Evolutionary conservation across 2,113 vertebrate genomes (phyloP), one percentile per base, ranked within the genome.

Genomic region (Cervus canadensis): DNA sequence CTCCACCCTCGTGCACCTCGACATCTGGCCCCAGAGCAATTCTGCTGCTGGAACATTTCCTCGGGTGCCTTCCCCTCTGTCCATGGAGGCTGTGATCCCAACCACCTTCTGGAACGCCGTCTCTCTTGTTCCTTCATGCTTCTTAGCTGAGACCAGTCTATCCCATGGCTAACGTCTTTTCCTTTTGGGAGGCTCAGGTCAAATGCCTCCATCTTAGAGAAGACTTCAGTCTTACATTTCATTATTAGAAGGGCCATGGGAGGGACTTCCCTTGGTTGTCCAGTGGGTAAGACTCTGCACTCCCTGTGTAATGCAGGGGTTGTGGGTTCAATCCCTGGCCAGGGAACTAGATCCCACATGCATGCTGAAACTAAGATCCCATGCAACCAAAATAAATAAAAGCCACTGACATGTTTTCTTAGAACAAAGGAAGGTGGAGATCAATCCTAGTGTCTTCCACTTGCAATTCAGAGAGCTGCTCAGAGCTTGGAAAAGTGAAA

Each of bases 361-460:
- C 11, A 40, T 12, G 21, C 67, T 40, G 67, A 74, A 74, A 74
- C 11, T 74, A 25, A 74, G n/a, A 74, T 12, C 36, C 67, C 1
- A 0, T 0, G 0, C 36, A 40, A 74, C 36, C 36, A 74, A 74
- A 74, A 74, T 40, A 23, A 43, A 74, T 25, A 43, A 74, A 74
- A 74, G 71, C 71, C 36, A 25, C 21, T 25, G 36, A 43, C 5
- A 7, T 25, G 64, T 71, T 82, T 60, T 48, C n/a, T 83, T 62
- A 62, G 90, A 93, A 79, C 33, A 85, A 89, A 93, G 8, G 45
- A 93, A 84, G n/a, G 54, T 16, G 23, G 78, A 48, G 40, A 26
- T n/a, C 52, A 84, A 56, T 54, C 56, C 30, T 48, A 30, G 9
- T 64, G 30, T 85, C 28, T 28, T 64, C 36, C 13, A 10, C 23